Evolutionary conservation across 2,113 vertebrate genomes (phyloP), one percentile per base, ranked within the genome.

Genomic region (Nematolebias whitei): DNA sequence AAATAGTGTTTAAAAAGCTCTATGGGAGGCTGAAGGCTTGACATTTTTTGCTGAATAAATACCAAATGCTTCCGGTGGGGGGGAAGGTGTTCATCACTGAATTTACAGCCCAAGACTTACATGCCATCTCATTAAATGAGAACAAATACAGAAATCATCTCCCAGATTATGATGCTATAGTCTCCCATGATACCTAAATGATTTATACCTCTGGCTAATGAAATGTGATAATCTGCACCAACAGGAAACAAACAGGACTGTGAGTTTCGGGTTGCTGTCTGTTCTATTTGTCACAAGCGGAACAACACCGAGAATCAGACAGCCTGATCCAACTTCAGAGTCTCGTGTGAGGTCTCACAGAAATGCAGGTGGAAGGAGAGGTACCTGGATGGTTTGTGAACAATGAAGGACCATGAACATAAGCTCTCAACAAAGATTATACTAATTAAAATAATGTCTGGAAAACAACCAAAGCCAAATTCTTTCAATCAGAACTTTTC

Each of bases 221-320:
- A 88, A 91, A 90, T 80, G 79, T 76, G 88, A 90, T 88, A 80
- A 89, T 84, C 63, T 79, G 79, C 65, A 74, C 71, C 39, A 85
- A 88, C 89, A 86, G 84, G 84, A 90, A 89, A 82, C 82, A 88
- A 82, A 86, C 80, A 63, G 77, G 54, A 66, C 81, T 67, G 64
- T 39, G 50, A 54, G 82, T 87, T 74, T 90, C 80, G 76, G 79
- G 88, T 90, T 87, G 67, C 89, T n/a, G 44, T 76, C 80, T 81
- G 60, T 85, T 85, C 73, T 76, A 77, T 84, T 74, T 63, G 73
- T 85, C 71, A 79, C 70, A 71, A 68, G 68, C 68, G 64, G 70
- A 82, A 65, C 72, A 85, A 67, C 78, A 76, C 48, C 63, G 85
- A 82, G 86, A 80, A 79, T 85, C 84, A 48, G 63, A 65, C 69